Conservation (phyloP, 2,113 vertebrate genomes). For the Alexandromys fortis region DNA sequence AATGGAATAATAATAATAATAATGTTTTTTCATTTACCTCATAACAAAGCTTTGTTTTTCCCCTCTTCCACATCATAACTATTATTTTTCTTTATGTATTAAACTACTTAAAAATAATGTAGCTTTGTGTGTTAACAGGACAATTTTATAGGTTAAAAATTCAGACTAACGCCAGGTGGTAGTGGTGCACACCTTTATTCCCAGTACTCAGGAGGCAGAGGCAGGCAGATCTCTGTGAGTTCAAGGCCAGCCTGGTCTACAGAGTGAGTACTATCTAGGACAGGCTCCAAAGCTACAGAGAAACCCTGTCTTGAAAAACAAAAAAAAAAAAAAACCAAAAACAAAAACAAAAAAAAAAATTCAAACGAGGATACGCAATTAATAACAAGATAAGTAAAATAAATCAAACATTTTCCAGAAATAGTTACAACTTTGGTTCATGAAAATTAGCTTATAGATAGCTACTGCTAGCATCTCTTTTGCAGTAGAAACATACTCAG, state of each 20-base stretch:
- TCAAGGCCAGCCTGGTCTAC: too few species aligned
- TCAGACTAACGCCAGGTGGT: background rate
- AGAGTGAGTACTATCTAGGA: too few species aligned
- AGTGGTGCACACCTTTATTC: too few species aligned
- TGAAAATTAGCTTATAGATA: background rate
- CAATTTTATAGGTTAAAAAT: background rate
- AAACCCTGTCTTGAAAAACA: too few species aligned
- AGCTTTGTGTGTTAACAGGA: background rate
- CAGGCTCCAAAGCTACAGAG: too few species aligned
- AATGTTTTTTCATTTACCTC: too few species aligned
- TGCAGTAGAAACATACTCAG: background rate
- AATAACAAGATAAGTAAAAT: background rate
- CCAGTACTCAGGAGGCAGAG: too few species aligned
- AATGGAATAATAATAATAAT: too few species aligned
- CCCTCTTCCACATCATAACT: background rate
- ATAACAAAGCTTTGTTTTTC: background rate
- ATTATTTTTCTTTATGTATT: background rate
- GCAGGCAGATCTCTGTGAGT: too few species aligned
- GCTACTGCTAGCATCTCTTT: background rate
- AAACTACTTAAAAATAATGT: background rate
- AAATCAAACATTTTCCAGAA: background rate
- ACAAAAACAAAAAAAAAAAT: background rate
- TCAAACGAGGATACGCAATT: background rate
- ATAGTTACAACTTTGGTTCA: background rate
- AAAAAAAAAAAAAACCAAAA: too few species aligned